These are phyloP conservation scores for Antitype chi DNA, from an alignment of 2,888 invertebrate species.

Conservation along the genomic window DNA sequence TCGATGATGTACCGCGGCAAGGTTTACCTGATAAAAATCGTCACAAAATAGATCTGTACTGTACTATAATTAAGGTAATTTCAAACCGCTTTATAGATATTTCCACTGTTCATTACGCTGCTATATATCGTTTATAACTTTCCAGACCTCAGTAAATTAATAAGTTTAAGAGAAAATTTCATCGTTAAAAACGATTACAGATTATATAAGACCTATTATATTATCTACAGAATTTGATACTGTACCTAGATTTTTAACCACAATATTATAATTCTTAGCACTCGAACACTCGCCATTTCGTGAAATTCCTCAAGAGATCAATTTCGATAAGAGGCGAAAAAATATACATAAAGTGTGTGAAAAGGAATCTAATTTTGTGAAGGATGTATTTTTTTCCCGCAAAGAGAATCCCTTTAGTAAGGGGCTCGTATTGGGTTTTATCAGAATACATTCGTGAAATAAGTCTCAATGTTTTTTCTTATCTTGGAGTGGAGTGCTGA, in stretches of 20 bases:
- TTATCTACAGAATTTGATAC: conserved; percentile 2
- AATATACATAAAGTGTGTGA: conserved; percentile 60
- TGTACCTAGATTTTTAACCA: conserved; percentile 20
- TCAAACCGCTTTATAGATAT: neutral
- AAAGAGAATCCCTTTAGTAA: conserved; percentile 60
- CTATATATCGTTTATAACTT: neutral
- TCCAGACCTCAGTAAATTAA: neutral
- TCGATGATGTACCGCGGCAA: neutral
- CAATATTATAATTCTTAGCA: conserved; percentile 14
- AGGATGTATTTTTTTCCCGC: conserved; percentile 61
- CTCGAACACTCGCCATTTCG: conserved; percentile 28
- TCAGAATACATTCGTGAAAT: conserved; percentile 50
- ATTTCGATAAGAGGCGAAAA: conserved; percentile 63
- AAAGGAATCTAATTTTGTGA: conserved; percentile 66
- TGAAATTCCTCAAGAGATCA: conserved; percentile 55
- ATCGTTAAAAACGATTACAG: neutral
- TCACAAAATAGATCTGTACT: neutral
- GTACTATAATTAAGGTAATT: neutral
- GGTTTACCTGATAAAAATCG: neutral
- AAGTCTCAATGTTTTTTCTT: conserved; percentile 50
- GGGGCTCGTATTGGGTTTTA: conserved; percentile 47
- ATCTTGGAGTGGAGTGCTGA: conserved; percentile 34
- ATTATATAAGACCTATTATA: neutral
- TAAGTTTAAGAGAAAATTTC: neutral
- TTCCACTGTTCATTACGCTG: neutral